Base-by-base conservation (phyloP, 1,140 invertebrate species). In the Linepithema humile region DNA sequence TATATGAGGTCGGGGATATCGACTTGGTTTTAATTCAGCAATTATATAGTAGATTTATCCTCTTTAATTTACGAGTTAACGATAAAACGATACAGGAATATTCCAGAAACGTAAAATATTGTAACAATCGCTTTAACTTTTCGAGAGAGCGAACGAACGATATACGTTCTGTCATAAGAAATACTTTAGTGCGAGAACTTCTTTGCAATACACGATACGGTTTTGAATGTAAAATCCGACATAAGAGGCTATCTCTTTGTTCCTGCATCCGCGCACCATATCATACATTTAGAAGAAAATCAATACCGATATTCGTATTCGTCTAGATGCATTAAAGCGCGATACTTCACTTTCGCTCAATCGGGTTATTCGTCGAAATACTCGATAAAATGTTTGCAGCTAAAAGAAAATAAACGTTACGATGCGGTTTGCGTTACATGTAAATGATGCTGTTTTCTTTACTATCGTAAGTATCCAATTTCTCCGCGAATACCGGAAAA, bases 381-480 rank as follows among this genome's bases (percentile, higher is more conserved):
- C 50, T 80, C 48, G 50, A 55, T 80, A 70, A 69, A 65, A 80
- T 70, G 38, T 80, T 70, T 43, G 26, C 15, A 80, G 23, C 40
- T 12, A 45, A 45, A 53, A 82, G 2, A 23, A 85, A 83, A 84
- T 35, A 67, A 55, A 45, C 65, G 84, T 80, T 70, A 67, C 69
- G 57, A 74, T 38, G 17, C 35, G 48, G 48, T 29, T 15, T 5
- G 59, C 48, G 55, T 83, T 43, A 74, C 10, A 72, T 48, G 40
- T 82, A 72, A 85, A 87, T 82, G 82, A 77, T 59, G 43, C 59
- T 65, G 83, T 57, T 88, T 88, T 85, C 74, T 88, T 87, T 64
- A 32, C 26, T 26, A 75, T 9, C 43, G 59, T 65, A 55, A 75
- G 32, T 82, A 87, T 82, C n/a, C 85, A 88, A 87, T 88, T 88